phyloP scores from a whole-genome alignment of 2,113 vertebrate genomes.

The Dasypus novemcinctus region DNA sequence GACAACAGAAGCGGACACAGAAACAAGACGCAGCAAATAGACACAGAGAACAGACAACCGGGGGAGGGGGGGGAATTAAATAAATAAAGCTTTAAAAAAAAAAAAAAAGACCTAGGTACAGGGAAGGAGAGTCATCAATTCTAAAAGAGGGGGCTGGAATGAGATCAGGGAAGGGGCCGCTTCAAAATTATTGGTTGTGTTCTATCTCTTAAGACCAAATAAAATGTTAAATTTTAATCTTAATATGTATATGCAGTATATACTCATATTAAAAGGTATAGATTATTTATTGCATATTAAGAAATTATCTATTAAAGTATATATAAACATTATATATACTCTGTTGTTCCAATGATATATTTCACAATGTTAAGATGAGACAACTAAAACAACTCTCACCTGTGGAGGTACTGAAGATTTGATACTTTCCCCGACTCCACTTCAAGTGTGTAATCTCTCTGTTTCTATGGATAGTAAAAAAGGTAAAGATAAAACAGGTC shows the following conservation, averaged over 20 bases:
- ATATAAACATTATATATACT: neutral
- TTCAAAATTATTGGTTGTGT: neutral
- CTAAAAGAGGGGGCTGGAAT: neutral
- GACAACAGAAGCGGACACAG: too few relatives aligned
- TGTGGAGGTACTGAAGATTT: conserved; percentile 97
- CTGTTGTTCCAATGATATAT: neutral
- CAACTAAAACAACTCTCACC: conserved; percentile 81
- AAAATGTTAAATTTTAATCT: neutral
- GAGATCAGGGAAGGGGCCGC: too few relatives aligned
- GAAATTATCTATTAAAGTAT: neutral
- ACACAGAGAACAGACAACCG: too few relatives aligned
- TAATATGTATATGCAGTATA: neutral
- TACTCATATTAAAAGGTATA: neutral
- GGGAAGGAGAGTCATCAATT: neutral
- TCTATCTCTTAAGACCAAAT: neutral
- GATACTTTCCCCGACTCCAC: conserved; percentile 92
- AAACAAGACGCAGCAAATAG: too few relatives aligned
- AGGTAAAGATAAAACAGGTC: conserved; percentile 31
- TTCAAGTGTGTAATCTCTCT: conserved; percentile 91
- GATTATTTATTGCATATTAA: neutral
- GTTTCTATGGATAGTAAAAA: conserved; percentile 86
- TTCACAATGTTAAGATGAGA: neutral
- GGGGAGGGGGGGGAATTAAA: too few relatives aligned
- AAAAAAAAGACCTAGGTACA: neutral
- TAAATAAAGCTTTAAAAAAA: too few relatives aligned